A percentile compares a stretch with the other conserved stretches of the same genome.
These are phyloP conservation scores for Dasypus novemcinctus DNA, from an alignment of 2,113 vertebrate species.

Conservation along the genomic window DNA sequence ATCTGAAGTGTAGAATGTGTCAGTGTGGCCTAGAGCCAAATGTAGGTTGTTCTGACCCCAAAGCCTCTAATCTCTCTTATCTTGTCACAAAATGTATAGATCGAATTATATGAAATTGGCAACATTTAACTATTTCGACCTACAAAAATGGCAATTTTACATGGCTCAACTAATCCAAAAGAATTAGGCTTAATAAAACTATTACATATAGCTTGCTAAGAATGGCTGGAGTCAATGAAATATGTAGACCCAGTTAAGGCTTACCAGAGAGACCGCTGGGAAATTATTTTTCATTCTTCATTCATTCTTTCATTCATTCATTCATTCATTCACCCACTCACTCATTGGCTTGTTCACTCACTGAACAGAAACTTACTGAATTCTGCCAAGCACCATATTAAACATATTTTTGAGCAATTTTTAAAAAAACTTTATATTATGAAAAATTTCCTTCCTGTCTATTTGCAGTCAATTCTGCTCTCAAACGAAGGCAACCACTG, in stretches of 20 bases:
- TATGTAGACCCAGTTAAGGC: background rate
- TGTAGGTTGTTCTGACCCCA: background rate
- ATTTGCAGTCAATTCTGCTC: background rate
- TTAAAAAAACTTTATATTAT: background rate
- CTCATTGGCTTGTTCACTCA: background rate
- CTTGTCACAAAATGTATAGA: background rate
- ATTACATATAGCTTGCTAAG: background rate
- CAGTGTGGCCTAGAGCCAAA: background rate
- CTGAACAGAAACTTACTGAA: background rate
- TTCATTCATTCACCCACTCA: background rate
- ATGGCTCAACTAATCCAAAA: background rate
- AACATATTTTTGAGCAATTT: constrained; percentile 6
- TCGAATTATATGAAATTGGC: background rate
- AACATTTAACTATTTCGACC: background rate
- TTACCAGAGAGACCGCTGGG: constrained; percentile 20
- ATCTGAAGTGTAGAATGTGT: background rate
- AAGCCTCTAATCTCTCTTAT: background rate
- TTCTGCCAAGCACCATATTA: constrained; percentile 41
- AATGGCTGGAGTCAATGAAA: background rate
- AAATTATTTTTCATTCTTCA: constrained; percentile 39
- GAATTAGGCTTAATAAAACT: background rate
- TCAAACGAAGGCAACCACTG: background rate
- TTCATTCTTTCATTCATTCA: background rate
- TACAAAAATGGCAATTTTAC: background rate
- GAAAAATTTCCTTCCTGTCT: background rate